Base-by-base conservation (phyloP, 2,888 invertebrate genomes). In the Campoletis raptor region DNA sequence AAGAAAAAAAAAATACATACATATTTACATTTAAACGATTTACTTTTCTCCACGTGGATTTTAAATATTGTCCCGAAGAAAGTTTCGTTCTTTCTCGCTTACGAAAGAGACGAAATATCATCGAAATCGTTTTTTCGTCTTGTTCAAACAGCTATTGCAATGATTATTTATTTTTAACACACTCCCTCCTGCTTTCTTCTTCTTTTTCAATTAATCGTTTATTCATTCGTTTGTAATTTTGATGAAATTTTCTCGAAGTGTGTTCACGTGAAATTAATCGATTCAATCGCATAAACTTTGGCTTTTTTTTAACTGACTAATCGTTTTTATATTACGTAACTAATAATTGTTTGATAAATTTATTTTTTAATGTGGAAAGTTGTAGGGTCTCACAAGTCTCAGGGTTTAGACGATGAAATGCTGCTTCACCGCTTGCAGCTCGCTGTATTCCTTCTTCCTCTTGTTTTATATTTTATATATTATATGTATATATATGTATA, bases 361-460 rank as follows among this genome's bases (percentile, higher is more conserved):
- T 48, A 8, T 9, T 36, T 30, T 72, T 69, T 40, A 10, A n/a
- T 24, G 9, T 48, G 73, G 66, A 67, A 83, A 66, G 52, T 45
- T 69, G 54, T 37, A 30, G 45, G 70, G 52, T 15, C 76, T 70
- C 61, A 61, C 52, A 83, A 83, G 57, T 83, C 76, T 69, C 76
- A 66, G 83, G 54, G 82, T 70, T 74, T 61, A 74, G 82, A 74
- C 54, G 81, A 45, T 80, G 85, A 74, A 79, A 83, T 73, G 82
- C 79, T 74, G 57, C 81, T 15, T 76, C 76, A 76, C 82, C 66
- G 45, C 70, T 45, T 18, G 66, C 61, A 61, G 64, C 74, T 76
- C 81, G n/a, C 79, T 74, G 80, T 79, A 83, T 83, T 85, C 76
- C 85, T 82, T 80, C 82, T 79, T 79, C 83, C 76, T 83, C 78